Evolutionary conservation across 2,888 invertebrate genomes (phyloP).

Genomic region (Coelopa pilipes): DNA sequence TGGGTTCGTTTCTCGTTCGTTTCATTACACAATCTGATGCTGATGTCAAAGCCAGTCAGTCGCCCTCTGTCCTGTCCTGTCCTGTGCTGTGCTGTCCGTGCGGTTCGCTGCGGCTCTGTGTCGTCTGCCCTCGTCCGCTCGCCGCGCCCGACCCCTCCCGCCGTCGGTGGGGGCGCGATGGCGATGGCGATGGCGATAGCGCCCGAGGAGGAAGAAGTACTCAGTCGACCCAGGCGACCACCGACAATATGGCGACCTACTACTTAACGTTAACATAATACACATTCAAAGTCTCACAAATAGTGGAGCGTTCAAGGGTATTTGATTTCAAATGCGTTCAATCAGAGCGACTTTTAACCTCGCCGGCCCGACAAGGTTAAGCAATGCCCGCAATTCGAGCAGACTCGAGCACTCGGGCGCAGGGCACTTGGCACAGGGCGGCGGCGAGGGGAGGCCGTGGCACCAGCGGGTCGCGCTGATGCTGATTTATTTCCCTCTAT

Average conservation of each 20-base stretch:
- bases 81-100: too few species aligned
- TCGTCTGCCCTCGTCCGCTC: too few species aligned
- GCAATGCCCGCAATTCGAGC: too few species aligned
- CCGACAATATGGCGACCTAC: slow-evolving; percentile 60
- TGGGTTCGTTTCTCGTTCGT: background rate
- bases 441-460: background rate
- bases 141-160: too few species aligned
- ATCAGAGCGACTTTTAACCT: slow-evolving; percentile 25
- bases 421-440: background rate
- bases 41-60: background rate
- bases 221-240: slow-evolving; percentile 31
- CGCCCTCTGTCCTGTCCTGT: too few species aligned
- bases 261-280: slow-evolving; percentile 61
- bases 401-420: too few species aligned
- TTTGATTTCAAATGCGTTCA: slow-evolving; percentile 20
- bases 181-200: background rate
- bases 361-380: slow-evolving; percentile 12
- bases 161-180: too few species aligned
- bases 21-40: slow-evolving; percentile 18
- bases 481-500: background rate
- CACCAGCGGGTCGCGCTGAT: background rate
- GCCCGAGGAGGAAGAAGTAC: background rate
- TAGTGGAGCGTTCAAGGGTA: slow-evolving; percentile 2
- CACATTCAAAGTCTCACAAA: slow-evolving; percentile 49
- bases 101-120: too few species aligned